A percentile compares a stretch with the other conserved stretches of the same genome.
phyloP scores from a whole-genome alignment of 1,140 invertebrate genomes.

The Aphidius gifuensis region DNA sequence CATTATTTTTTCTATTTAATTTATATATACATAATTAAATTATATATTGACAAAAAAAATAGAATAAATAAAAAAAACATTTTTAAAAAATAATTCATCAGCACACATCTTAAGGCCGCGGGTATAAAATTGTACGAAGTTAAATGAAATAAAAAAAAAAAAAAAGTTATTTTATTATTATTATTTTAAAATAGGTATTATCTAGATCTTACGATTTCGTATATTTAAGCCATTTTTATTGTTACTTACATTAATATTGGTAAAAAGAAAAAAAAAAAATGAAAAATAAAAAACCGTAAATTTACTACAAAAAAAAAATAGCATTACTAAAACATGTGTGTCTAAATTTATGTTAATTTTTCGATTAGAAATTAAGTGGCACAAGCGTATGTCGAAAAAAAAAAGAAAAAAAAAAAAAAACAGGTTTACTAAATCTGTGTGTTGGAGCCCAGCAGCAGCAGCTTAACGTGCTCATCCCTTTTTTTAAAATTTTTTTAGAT shows the following conservation, averaged over 20 bases:
- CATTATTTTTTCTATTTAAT: no score
- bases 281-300: conserved; percentile 51
- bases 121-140: conserved; percentile 38
- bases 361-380: background rate
- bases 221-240: conserved; percentile 54
- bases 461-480: no score
- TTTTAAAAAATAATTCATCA: background rate
- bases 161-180: conserved; percentile 50
- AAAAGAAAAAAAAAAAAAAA: background rate
- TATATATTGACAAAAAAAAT: no score
- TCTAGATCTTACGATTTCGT: conserved; percentile 45
- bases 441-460: no score
- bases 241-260: conserved; percentile 56
- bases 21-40: no score
- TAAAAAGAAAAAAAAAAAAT: conserved; percentile 36
- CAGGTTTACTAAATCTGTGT: no score
- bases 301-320: conserved; percentile 44
- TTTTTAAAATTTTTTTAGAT: no score
- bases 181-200: conserved; percentile 39
- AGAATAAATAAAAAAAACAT: background rate
- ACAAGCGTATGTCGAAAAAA: background rate
- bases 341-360: no score
- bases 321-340: background rate
- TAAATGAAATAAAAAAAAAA: conserved; percentile 13
- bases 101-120: conserved; percentile 45